Evolutionary conservation across 2,888 invertebrate genomes (phyloP), one percentile per base, ranked within the genome.

Genomic region (Diaprepes abbreviatus): DNA sequence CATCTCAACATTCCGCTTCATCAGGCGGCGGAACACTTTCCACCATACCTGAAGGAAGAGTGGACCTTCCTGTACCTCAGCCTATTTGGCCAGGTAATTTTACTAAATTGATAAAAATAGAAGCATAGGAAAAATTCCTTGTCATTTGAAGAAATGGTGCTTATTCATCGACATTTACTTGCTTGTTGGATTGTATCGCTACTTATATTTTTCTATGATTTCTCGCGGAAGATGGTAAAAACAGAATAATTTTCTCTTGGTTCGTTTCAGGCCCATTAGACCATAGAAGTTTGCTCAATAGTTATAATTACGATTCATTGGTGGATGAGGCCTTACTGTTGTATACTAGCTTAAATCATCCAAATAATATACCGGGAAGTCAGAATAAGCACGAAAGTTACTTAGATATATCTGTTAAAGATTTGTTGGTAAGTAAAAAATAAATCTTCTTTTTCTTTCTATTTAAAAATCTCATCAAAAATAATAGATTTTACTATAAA

Each of bases 11-110:
- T 28, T 74, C 68, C 17, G 79, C 79, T 3, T 76, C 78, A 12
- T 79, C 79, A 2, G 78, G 78, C 0, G 77, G 76, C 14, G 83
- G 83, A 2, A 83, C 83, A 3, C 79, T 85, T 21, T 83, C 80
- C n/a, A 84, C 85, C 6, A 86, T 86, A 45, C 85, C 85, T 1
- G 86, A 86, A 78, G 86, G 85, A n/a, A 77, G 80, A 66, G 80
- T 85, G 0, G 85, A 85, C 76, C 78, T 80, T 54, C 79, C 81
- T 2, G 80, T 85, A 28, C 85, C 85, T 2, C 80, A 82, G 69
- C 85, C 85, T 3, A 82, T 85, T 21, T 85, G 85, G 85, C 85
- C 85, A 4, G 76, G 79, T 71, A 68, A 5, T 33, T 33, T n/a
- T n/a, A n/a, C n/a, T n/a, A n/a, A n/a, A n/a, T n/a, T n/a, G n/a